Percentiles rank a stretch among this genome's conserved stretches.
These are phyloP conservation scores for Brotula barbata DNA, from an alignment of 2,797 vertebrate species.

Conservation along the genomic window DNA sequence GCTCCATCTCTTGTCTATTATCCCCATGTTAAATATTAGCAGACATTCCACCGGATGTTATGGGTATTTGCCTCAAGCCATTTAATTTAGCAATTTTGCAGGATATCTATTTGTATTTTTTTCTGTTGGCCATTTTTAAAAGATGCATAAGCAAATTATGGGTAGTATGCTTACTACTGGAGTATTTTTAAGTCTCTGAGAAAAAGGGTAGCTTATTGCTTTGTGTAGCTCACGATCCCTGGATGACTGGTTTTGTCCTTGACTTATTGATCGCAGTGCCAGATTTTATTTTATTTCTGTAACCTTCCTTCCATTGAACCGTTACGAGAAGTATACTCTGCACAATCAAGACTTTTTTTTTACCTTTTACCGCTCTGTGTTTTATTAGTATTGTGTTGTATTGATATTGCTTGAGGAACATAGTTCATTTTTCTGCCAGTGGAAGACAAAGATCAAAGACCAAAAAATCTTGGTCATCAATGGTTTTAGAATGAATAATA, in stretches of 20 bases:
- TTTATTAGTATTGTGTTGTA: conserved; percentile 2
- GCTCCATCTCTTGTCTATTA: conserved; percentile 39
- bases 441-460: background rate
- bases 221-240: conserved; percentile 3
- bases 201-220: no score
- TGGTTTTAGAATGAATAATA: conserved; percentile 7
- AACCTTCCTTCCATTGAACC: conserved; percentile 23
- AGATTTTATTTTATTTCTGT: conserved; percentile 16
- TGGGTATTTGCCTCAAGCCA: conserved; percentile 22
- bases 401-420: background rate
- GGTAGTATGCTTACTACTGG: no score
- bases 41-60: conserved; percentile 42
- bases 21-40: conserved; percentile 39
- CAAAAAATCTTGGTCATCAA: no score
- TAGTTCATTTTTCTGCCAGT: background rate
- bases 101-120: background rate
- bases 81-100: no score
- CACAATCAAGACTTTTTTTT: conserved; percentile 6
- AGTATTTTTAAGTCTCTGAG: no score
- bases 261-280: conserved; percentile 23
- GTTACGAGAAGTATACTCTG: conserved; percentile 16
- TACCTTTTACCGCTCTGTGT: background rate
- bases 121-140: background rate
- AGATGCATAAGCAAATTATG: background rate
- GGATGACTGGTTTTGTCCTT: conserved; percentile 15